A percentile compares a stretch with the other conserved stretches of the same genome.
phyloP scores from a whole-genome alignment of 1,140 invertebrate species.

The Drosophila parabipectinata region DNA sequence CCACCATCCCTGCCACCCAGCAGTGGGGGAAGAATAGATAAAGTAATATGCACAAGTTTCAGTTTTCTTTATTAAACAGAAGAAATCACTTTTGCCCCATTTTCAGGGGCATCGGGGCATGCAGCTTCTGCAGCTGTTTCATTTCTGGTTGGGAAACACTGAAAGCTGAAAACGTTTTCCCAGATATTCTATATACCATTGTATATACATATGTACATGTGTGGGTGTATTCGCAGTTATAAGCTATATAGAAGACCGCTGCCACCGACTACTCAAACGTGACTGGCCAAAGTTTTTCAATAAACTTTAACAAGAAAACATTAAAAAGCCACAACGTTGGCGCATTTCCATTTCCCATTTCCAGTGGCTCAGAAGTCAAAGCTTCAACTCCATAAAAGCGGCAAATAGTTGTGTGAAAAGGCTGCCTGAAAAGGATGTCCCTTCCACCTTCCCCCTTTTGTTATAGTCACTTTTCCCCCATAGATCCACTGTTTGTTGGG shows the following conservation, averaged over 20 bases:
- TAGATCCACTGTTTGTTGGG: conserved; percentile 56
- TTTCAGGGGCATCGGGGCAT: conserved; percentile 73
- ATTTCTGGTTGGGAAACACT: conserved; percentile 47
- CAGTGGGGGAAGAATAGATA: conserved; percentile 36
- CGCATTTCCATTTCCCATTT: conserved; percentile 66
- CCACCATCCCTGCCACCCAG: background rate
- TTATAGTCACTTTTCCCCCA: background rate
- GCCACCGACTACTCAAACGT: conserved; percentile 81
- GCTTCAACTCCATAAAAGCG: conserved; percentile 72
- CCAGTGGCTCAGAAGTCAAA: conserved; percentile 70
- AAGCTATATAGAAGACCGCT: conserved; percentile 49
- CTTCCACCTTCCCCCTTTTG: conserved; percentile 1
- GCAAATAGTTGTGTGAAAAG: conserved; percentile 78
- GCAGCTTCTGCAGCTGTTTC: conserved; percentile 70
- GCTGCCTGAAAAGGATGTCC: background rate
- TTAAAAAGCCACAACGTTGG: conserved; percentile 79
- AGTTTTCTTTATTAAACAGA: conserved; percentile 59
- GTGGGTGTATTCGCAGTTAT: conserved; percentile 43
- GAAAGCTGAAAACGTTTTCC: conserved; percentile 18
- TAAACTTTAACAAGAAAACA: conserved; percentile 83
- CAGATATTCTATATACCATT: conserved; percentile 1
- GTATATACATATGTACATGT: conserved; percentile 3
- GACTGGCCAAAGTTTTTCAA: conserved; percentile 82
- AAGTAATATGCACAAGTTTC: conserved; percentile 66
- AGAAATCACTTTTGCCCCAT: conserved; percentile 74